Evolutionary conservation across 2,797 vertebrate genomes (phyloP).

Genomic region (Morelia viridis): DNA sequence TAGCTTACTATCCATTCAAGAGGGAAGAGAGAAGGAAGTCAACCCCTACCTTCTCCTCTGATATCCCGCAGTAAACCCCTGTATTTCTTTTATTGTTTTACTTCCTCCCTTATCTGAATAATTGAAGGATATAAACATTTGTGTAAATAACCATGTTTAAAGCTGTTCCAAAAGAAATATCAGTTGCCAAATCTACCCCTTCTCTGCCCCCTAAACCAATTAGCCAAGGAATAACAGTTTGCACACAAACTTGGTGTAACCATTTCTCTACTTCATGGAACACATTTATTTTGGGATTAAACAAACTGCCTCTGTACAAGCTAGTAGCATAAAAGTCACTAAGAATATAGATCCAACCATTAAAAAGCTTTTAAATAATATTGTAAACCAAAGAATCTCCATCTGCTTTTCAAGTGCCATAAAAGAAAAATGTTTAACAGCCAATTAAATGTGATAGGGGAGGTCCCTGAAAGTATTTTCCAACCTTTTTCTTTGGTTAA

Average conservation of each 20-base stretch:
- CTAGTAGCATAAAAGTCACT: neutral
- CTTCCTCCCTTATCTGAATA: neutral
- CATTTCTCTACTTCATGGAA: neutral
- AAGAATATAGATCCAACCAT: neutral
- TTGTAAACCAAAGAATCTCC: neutral
- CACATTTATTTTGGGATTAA: neutral
- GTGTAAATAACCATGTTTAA: neutral
- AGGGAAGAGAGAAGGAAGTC: neutral
- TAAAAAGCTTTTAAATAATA: neutral
- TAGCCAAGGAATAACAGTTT: neutral
- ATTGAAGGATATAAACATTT: neutral
- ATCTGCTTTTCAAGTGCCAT: neutral
- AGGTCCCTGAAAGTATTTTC: neutral
- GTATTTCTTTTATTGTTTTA: neutral
- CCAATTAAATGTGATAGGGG: neutral
- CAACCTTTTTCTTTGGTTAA: conserved; percentile 1
- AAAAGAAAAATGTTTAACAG: neutral
- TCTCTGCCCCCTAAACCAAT: neutral
- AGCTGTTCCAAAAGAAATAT: neutral
- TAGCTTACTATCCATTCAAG: neutral
- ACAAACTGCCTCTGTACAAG: neutral
- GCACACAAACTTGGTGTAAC: neutral
- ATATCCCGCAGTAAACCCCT: neutral
- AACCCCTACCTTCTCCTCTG: neutral
- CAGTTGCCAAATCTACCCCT: neutral